Evolutionary conservation across 2,113 vertebrate species (phyloP).

Genomic region (Calypte anna): DNA sequence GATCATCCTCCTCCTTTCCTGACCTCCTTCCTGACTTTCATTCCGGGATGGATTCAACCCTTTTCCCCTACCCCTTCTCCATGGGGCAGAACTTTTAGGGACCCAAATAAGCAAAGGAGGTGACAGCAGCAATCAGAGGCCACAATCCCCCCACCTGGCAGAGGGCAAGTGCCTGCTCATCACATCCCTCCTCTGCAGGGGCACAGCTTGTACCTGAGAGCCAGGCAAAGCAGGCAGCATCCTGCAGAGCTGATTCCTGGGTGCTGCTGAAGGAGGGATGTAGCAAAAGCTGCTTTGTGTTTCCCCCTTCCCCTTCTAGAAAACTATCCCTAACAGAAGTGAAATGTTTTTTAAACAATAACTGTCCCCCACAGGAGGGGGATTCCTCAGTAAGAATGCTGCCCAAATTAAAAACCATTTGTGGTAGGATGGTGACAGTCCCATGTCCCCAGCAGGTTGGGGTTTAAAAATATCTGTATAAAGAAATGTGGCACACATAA

Average conservation of each 20-base stretch:
- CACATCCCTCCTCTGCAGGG: not conserved
- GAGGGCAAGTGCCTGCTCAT: not conserved
- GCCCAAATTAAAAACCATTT: no score
- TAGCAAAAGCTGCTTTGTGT: not conserved
- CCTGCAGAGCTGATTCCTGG: not conserved
- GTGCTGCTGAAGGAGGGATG: not conserved
- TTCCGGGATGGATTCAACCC: not conserved
- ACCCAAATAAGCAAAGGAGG: no score
- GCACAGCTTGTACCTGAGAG: not conserved
- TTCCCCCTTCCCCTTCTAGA: not conserved
- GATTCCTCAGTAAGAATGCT: no score
- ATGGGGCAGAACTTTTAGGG: not conserved
- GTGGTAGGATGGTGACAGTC: no score
- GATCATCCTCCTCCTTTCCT: not conserved
- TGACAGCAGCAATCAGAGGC: not conserved
- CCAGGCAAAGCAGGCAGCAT: fast-evolving
- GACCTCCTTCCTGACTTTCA: not conserved
- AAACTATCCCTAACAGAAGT: not conserved
- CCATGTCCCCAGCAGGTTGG: no score
- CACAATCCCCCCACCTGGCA: not conserved
- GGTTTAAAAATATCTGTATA: not conserved
- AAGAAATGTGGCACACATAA: not conserved
- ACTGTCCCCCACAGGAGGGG: no score
- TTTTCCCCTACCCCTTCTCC: not conserved
- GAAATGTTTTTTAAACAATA: not conserved